phyloP scores from a whole-genome alignment of 2,888 invertebrate genomes.

The Heteromurus nitidus region DNA sequence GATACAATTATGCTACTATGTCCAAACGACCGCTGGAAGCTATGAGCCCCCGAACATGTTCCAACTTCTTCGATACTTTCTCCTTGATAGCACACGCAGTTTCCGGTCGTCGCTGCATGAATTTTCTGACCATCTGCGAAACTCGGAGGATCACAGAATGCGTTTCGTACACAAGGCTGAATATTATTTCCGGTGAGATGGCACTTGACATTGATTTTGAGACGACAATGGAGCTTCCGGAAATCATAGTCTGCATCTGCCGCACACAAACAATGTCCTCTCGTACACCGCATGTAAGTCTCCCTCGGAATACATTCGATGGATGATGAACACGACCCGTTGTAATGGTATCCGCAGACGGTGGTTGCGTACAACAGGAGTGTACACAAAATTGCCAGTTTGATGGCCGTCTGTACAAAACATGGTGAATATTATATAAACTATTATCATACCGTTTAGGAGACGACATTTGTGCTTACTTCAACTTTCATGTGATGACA shows the following conservation, averaged over 20 bases:
- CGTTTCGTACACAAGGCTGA: slow-evolving; percentile 48
- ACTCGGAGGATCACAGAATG: slow-evolving; percentile 48
- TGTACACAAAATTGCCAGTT: slow-evolving; percentile 29
- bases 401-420: too few species aligned
- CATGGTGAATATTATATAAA: too few species aligned
- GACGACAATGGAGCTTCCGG: slow-evolving; percentile 36
- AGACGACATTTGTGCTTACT: too few species aligned
- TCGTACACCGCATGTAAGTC: slow-evolving; percentile 49
- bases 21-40: slow-evolving; percentile 48
- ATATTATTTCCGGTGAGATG: slow-evolving; percentile 10
- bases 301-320: slow-evolving; percentile 51
- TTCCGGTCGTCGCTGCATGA: slow-evolving; percentile 35
- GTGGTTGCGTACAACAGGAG: too few species aligned
- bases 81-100: slow-evolving; percentile 55
- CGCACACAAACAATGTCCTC: slow-evolving; percentile 44
- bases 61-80: slow-evolving; percentile 51
- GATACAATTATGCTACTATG: slow-evolving; percentile 32
- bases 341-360: slow-evolving; percentile 23
- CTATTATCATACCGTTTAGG: too few species aligned
- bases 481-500: too few species aligned
- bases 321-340: slow-evolving; percentile 27
- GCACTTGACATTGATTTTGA: slow-evolving; percentile 51
- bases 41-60: slow-evolving; percentile 28
- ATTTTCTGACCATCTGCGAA: slow-evolving; percentile 42
- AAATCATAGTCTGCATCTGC: slow-evolving; percentile 50